Evolutionary conservation across 2,888 invertebrate genomes (phyloP), one percentile per base, ranked within the genome.

Genomic region (Mythimna lalbum): DNA sequence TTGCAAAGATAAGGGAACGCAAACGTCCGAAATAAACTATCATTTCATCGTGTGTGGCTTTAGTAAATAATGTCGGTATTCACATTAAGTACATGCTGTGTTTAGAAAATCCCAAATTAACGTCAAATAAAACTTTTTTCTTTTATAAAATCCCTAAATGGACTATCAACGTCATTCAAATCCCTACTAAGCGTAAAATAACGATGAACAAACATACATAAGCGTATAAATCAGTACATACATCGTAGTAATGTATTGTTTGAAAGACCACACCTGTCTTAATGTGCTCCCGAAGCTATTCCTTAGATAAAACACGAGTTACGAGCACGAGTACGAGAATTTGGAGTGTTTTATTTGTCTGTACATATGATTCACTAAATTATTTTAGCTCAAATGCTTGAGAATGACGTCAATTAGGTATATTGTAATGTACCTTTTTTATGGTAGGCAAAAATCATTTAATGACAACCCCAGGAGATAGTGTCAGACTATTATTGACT

Each of bases 261-360:
- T 57, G 53, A 76, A 60, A 81, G 59, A 61, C 77, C 69, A 63
- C 84, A 82, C 86, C 84, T 78, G 78, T 76, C 60, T 79, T 81
- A 85, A 85, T 85, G 81, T 83, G 78, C 82, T 81, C 78, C 78
- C 76, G 61, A 82, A 82, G 74, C 79, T 82, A 87, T 87, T 81
- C 70, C 65, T 59, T 68, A 68, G 90, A 90, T 91, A 85, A 89
- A 81, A 84, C 82, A 77, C 57, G 33, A 68, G 80, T 83, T 66
- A 63, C 43, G 68, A 80, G 79, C 76, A 52, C 33, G 7, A 64
- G 72, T 52, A 56, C 57, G 27, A 78, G 47, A 72, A 76, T 79
- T 83, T 91, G 88, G 78, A 91, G 89, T 90, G 91, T 86, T 90
- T 88, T 90, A 91, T 90, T 91, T 91, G 87, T 87, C 80, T 82